Percentiles rank a stretch among this genome's conserved stretches.
Evolutionary conservation across 2,797 vertebrate genomes (phyloP).

Genomic region (Nannoperca obscura): DNA sequence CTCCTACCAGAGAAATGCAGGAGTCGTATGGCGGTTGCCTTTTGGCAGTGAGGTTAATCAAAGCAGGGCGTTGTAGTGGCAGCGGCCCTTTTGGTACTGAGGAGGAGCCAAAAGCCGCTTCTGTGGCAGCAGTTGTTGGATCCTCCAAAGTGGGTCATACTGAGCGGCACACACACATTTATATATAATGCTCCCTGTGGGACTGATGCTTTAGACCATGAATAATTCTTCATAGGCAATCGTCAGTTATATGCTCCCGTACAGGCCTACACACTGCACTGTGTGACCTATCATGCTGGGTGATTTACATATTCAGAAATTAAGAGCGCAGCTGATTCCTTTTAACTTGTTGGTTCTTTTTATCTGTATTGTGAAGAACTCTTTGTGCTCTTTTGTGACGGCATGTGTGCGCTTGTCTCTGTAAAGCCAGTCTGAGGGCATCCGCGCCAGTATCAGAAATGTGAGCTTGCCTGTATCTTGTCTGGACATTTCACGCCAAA

Average conservation of each 20-base stretch:
- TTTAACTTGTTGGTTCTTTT: neutral
- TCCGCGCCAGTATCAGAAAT: constrained; percentile 50
- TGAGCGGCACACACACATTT: constrained; percentile 79
- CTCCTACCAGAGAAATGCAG: constrained; percentile 43
- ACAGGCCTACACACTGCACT: constrained; percentile 23
- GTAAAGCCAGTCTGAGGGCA: constrained; percentile 14
- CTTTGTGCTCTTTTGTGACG: neutral
- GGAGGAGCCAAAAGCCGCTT: constrained; percentile 73
- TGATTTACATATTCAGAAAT: constrained; percentile 34
- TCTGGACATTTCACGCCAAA: constrained; percentile 70
- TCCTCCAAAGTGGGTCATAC: constrained; percentile 83
- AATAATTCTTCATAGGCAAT: constrained; percentile 75
- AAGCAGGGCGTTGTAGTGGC: constrained; percentile 60
- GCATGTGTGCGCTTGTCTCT: constrained; percentile 31
- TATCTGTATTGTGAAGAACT: neutral
- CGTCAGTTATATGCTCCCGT: constrained; percentile 51
- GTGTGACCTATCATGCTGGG: constrained; percentile 8
- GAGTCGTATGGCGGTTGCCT: constrained; percentile 47
- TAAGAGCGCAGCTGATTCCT: neutral
- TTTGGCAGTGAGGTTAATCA: constrained; percentile 65
- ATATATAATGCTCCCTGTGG: constrained; percentile 84
- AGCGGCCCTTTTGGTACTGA: constrained; percentile 61
- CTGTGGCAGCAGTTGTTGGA: constrained; percentile 72
- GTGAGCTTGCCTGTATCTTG: constrained; percentile 51
- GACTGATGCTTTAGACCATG: constrained; percentile 72